A percentile compares a stretch with the other conserved stretches of the same genome.
These are phyloP conservation scores for Pteronura brasiliensis DNA, from an alignment of 2,113 vertebrate species.

Conservation along the genomic window DNA sequence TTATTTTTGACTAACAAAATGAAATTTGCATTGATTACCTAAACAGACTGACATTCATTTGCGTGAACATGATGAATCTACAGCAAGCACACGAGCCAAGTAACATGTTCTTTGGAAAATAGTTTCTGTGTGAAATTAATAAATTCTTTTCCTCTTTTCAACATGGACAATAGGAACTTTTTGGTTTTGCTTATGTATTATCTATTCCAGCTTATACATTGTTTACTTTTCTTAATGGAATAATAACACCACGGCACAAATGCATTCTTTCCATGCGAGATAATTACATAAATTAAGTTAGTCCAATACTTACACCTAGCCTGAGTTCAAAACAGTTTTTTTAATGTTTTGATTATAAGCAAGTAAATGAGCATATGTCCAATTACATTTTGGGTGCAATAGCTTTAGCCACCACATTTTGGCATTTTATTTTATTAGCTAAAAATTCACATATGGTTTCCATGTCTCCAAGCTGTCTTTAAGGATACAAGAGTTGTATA, in stretches of 20 bases:
- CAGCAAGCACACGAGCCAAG: background rate
- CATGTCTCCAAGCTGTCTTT: slow-evolving; percentile 85
- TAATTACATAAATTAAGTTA: slow-evolving; percentile 81
- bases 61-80: slow-evolving; percentile 47
- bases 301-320: slow-evolving; percentile 82
- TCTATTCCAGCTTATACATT: slow-evolving; percentile 79
- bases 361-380: slow-evolving; percentile 86
- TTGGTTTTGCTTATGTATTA: slow-evolving; percentile 76
- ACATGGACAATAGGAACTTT: slow-evolving; percentile 13
- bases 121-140: slow-evolving; percentile 55
- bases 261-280: slow-evolving; percentile 84
- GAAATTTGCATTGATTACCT: slow-evolving; percentile 68
- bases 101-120: slow-evolving; percentile 36
- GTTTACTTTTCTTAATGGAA: slow-evolving; percentile 80
- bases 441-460: slow-evolving; percentile 88
- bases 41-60: slow-evolving; percentile 59
- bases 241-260: slow-evolving; percentile 69
- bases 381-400: slow-evolving; percentile 86
- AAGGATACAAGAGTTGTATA: slow-evolving; percentile 81
- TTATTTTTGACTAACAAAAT: slow-evolving; percentile 64
- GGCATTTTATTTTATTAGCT: slow-evolving; percentile 87
- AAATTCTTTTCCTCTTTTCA: slow-evolving; percentile 37
- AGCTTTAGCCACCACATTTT: slow-evolving; percentile 82
- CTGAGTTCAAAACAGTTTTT: slow-evolving; percentile 79
- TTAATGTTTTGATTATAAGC: slow-evolving; percentile 85